Percentiles rank a stretch among this genome's conserved stretches.
phyloP scores from a whole-genome alignment of 2,888 invertebrate genomes.

The Microctonus hyperodae region DNA sequence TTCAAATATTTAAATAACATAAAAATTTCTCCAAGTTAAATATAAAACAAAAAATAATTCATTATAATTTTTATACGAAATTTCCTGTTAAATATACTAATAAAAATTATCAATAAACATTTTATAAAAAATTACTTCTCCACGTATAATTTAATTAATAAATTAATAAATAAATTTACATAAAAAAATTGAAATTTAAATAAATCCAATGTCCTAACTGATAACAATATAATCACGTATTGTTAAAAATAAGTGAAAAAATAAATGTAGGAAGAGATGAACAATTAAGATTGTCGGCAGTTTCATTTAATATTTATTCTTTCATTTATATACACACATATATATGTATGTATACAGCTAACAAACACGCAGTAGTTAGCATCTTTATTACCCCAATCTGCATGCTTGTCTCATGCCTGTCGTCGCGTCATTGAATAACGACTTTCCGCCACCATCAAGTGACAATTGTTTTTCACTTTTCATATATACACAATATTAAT shows the following conservation, averaged over 20 bases:
- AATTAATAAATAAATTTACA: too few species aligned
- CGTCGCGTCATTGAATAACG: conserved; percentile 10
- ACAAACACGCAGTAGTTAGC: conserved; percentile 18
- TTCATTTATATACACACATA: conserved; percentile 13
- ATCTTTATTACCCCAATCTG: conserved; percentile 25
- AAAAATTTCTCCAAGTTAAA: too few species aligned
- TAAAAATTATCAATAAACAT: too few species aligned
- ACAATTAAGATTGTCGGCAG: conserved; percentile 5
- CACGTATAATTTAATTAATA: too few species aligned
- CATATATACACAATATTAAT: too few species aligned
- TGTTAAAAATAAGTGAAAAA: conserved; percentile 23
- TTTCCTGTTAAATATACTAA: too few species aligned
- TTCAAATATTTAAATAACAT: too few species aligned
- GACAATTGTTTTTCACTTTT: conserved; percentile 19
- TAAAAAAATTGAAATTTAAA: too few species aligned
- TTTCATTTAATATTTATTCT: conserved; percentile 18
- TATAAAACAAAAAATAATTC: too few species aligned
- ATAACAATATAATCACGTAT: conserved; percentile 25
- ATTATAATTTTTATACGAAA: too few species aligned
- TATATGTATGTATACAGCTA: not conserved
- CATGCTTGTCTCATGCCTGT: conserved; percentile 20
- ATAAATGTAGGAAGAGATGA: conserved; percentile 7
- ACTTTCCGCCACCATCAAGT: conserved; percentile 17
- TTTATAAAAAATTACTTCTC: too few species aligned
- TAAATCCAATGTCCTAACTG: conserved; percentile 21